These are phyloP conservation scores for Brenthis daphne DNA, from an alignment of 2,888 invertebrate species.

Conservation along the genomic window DNA sequence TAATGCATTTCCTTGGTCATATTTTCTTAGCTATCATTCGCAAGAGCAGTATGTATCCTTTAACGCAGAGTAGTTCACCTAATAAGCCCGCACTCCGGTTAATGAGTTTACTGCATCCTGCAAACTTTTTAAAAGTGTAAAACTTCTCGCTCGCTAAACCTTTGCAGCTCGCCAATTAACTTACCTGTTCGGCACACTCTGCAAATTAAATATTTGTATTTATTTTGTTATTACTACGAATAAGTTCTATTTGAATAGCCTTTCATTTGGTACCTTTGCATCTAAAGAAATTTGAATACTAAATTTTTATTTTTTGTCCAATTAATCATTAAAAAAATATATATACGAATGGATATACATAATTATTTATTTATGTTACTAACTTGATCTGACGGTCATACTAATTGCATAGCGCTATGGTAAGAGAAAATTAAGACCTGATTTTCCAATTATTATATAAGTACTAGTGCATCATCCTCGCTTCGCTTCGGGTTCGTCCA, in stretches of 20 bases:
- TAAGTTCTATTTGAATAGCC: constrained; percentile 31
- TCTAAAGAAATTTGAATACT: constrained; percentile 12
- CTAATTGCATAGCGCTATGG: no score
- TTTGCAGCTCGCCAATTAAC: constrained; percentile 67
- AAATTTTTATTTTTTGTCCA: background rate
- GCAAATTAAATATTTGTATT: constrained; percentile 54
- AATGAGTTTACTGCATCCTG: constrained; percentile 75
- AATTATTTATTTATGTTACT: no score
- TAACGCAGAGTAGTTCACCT: constrained; percentile 47
- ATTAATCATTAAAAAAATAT: no score
- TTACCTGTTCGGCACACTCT: constrained; percentile 49
- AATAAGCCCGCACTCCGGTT: constrained; percentile 72
- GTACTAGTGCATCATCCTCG: no score
- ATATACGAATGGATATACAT: no score
- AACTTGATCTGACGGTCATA: no score
- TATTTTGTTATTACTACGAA: constrained; percentile 36
- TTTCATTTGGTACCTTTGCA: constrained; percentile 25
- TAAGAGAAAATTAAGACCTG: background rate
- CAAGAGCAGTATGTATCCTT: constrained; percentile 14
- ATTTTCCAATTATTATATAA: background rate
- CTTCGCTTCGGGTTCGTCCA: no score
- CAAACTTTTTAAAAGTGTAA: constrained; percentile 70
- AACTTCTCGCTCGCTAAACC: constrained; percentile 59
- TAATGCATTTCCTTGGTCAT: background rate
- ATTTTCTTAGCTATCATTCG: constrained; percentile 1